Evolutionary conservation across 2,797 vertebrate genomes (phyloP), one percentile per base, ranked within the genome.

Genomic region (Rhinella marina): DNA sequence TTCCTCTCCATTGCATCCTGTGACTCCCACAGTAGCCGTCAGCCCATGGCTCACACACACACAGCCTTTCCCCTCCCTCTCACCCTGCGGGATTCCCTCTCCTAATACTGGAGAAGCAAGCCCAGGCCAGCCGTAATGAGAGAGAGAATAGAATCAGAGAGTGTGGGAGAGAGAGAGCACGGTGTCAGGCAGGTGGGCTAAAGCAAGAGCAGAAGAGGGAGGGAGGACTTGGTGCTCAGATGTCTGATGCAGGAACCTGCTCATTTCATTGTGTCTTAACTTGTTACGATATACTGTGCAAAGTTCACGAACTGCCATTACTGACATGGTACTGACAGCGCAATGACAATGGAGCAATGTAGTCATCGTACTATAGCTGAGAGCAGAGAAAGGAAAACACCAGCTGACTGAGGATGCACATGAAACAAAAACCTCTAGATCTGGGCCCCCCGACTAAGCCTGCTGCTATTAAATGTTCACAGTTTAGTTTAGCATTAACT

Each of bases 11-110:
- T 86, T 68, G 72, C 84, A 70, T 82, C 88, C 88, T 89, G 88
- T 89, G 88, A 86, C 88, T 89, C 88, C 88, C 79, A 86, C 84
- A 66, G 80, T 85, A 86, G 87, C 87, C 82, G 76, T 76, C 83
- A 85, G 83, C 56, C 83, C 78, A 41, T 77, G 87, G 87, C 87
- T 88, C 66, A 72, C 76, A 59, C 66, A 72, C 76, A 59, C 81
- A 59, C 48, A 52, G 23, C 72, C 29, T 75, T 41, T 64, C 75
- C 82, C 83, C 75, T 81, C 72, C 82, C 57, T 72, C 83, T 85
- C 68, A 81, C 84, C 88, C 84, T 86, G 84, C 72, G 72, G 84
- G 84, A 89, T 89, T 86, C 79, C 88, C 88, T 82, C 59, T 86
- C 78, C 59, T 59, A 85, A 70, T 11, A 72, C 82, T 70, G 27